Percentiles rank a stretch among this genome's conserved stretches.
Evolutionary conservation across 1,140 invertebrate genomes (phyloP).

Genomic region (Dermatophagoides farinae): DNA sequence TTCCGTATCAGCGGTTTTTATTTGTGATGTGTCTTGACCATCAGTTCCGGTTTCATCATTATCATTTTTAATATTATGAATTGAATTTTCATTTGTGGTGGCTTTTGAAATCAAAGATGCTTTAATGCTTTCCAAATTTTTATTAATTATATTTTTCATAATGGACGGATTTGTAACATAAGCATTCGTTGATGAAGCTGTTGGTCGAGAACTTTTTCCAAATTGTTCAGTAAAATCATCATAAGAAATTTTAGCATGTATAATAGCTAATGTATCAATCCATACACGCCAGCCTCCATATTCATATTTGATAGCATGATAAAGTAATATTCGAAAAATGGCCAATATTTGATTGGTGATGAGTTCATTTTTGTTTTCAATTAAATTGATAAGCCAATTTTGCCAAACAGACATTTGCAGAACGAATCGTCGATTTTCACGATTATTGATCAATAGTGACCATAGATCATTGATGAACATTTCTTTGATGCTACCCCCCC

Average conservation of each 20-base stretch:
- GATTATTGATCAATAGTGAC: slow-evolving; percentile 81
- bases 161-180: slow-evolving; percentile 9
- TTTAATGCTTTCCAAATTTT: not conserved
- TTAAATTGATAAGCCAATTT: slow-evolving; percentile 97
- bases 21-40: no score
- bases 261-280: slow-evolving; percentile 97
- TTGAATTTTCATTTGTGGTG: no score
- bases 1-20: no score
- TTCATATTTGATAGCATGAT: slow-evolving; percentile 97
- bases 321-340: slow-evolving; percentile 83
- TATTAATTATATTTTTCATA: not conserved
- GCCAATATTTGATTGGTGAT: slow-evolving; percentile 96
- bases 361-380: slow-evolving; percentile 75
- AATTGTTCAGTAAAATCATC: slow-evolving; percentile 13
- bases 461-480: slow-evolving; percentile 94
- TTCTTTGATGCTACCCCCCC: slow-evolving; percentile 30
- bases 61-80: not conserved
- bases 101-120: not conserved
- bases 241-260: slow-evolving; percentile 77
- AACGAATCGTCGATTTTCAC: slow-evolving; percentile 66
- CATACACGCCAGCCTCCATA: slow-evolving; percentile 99
- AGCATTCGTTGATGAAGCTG: not conserved
- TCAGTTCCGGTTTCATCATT: slow-evolving; percentile 11
- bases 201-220: not conserved
- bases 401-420: slow-evolving; percentile 99